phyloP scores from a whole-genome alignment of 92 coral and sea anemone genomes.

The Phenganax marumi region DNA sequence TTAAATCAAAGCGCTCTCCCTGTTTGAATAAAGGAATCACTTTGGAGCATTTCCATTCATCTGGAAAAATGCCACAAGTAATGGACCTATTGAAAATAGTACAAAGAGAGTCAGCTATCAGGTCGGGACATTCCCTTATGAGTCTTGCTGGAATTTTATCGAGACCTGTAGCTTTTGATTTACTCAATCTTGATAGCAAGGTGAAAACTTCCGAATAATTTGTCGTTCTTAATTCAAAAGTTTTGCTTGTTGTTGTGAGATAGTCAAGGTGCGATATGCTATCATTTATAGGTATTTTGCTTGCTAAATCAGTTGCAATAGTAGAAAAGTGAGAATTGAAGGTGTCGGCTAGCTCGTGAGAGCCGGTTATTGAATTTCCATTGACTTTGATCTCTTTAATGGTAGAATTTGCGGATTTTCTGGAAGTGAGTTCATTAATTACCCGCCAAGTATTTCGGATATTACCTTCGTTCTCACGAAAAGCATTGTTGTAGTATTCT shows the following conservation, averaged over 20 bases:
- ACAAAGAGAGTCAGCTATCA: slow-evolving; percentile 50
- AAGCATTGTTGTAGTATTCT: slow-evolving; percentile 47
- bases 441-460: slow-evolving; percentile 50
- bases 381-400: slow-evolving; percentile 46
- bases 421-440: slow-evolving; percentile 52
- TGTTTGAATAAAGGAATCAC: slow-evolving; percentile 41
- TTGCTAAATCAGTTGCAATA: slow-evolving; percentile 31
- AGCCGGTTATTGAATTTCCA: slow-evolving; percentile 21
- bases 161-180: slow-evolving; percentile 53
- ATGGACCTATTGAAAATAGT: slow-evolving; percentile 50
- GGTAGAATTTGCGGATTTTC: slow-evolving; percentile 41
- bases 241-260: neutral
- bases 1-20: slow-evolving; percentile 29
- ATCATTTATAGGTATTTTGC: slow-evolving; percentile 26
- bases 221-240: slow-evolving; percentile 13
- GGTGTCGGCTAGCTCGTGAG: slow-evolving; percentile 42
- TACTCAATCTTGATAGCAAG: slow-evolving; percentile 58
- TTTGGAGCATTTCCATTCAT: no score
- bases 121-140: slow-evolving; percentile 58
- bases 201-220: slow-evolving; percentile 43
- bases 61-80: slow-evolving; percentile 46
- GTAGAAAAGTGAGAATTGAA: slow-evolving; percentile 49
- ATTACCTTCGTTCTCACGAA: slow-evolving; percentile 40
- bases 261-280: neutral
- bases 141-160: slow-evolving; percentile 58